Percentiles rank a stretch among this genome's conserved stretches.
Conservation (phyloP, 2,113 vertebrate species). For the Aplodontia rufa region DNA sequence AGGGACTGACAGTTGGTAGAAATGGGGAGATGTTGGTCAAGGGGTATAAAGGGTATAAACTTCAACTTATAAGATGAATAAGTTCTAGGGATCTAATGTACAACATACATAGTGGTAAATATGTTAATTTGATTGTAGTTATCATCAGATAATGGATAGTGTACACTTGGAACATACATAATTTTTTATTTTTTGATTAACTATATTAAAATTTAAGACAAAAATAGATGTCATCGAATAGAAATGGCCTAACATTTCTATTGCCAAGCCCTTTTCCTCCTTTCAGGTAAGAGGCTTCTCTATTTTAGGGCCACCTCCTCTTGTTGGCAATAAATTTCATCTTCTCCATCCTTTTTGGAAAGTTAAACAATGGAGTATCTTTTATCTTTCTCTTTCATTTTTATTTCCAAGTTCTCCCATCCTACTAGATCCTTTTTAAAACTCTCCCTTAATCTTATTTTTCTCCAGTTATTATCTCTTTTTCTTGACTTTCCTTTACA, state of each 20-base stretch:
- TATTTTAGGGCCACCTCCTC: neutral
- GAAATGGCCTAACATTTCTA: neutral
- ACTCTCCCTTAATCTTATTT: neutral
- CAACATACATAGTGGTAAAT: neutral
- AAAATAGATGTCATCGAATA: neutral
- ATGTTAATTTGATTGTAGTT: neutral
- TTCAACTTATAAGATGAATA: neutral
- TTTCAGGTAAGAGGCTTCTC: neutral
- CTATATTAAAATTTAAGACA: neutral
- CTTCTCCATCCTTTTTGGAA: neutral
- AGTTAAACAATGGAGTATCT: neutral
- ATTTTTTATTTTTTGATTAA: neutral
- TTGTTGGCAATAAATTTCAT: neutral
- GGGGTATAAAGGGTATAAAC: neutral
- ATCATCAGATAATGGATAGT: neutral
- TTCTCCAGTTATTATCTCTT: neutral
- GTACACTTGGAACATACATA: neutral
- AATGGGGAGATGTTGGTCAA: neutral
- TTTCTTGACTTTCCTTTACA: neutral
- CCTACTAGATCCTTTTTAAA: neutral
- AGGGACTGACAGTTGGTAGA: neutral
- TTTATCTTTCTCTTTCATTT: neutral
- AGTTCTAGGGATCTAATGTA: neutral
- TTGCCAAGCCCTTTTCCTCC: neutral
- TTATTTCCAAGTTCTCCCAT: neutral